Evolutionary conservation across 2,888 invertebrate species (phyloP).

Genomic region (Sinohyriopsis cumingii): DNA sequence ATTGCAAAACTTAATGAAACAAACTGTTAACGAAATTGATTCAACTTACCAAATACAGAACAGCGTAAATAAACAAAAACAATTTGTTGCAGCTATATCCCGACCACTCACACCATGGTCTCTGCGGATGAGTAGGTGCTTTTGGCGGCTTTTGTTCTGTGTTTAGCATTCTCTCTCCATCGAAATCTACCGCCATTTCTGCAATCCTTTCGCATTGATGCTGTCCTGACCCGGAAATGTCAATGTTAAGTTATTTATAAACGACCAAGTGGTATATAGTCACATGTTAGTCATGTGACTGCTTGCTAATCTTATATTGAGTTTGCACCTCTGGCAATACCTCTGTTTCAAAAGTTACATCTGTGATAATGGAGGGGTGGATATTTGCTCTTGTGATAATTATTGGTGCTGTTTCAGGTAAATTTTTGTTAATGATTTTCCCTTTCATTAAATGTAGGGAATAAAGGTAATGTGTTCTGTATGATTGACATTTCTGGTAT

Average conservation of each 20-base stretch:
- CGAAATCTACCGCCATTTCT: conserved; percentile 42
- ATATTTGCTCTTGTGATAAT: too few species aligned
- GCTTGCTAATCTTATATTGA: not conserved
- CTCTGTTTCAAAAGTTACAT: too few species aligned
- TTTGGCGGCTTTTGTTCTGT: conserved; percentile 8
- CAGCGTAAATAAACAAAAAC: conserved; percentile 51
- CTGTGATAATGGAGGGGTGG: too few species aligned
- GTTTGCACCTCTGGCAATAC: too few species aligned
- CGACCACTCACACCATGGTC: conserved; percentile 54
- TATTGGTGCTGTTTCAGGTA: too few species aligned
- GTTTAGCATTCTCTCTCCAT: conserved; percentile 36
- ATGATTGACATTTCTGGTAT: too few species aligned
- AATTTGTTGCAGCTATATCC: conserved; percentile 57
- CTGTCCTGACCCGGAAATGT: not conserved
- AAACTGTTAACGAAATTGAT: not conserved
- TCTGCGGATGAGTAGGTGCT: conserved; percentile 23
- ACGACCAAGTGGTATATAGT: not conserved
- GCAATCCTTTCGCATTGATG: conserved; percentile 7
- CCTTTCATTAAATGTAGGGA: too few species aligned
- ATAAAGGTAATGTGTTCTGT: too few species aligned
- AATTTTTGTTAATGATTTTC: too few species aligned
- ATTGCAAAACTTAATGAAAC: too few species aligned
- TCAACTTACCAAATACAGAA: conserved; percentile 53
- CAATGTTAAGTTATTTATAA: not conserved
- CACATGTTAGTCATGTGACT: conserved; percentile 16